Evolutionary conservation across 2,113 vertebrate species (phyloP), one percentile per base, ranked within the genome.

Genomic region (Gymnarchus niloticus): DNA sequence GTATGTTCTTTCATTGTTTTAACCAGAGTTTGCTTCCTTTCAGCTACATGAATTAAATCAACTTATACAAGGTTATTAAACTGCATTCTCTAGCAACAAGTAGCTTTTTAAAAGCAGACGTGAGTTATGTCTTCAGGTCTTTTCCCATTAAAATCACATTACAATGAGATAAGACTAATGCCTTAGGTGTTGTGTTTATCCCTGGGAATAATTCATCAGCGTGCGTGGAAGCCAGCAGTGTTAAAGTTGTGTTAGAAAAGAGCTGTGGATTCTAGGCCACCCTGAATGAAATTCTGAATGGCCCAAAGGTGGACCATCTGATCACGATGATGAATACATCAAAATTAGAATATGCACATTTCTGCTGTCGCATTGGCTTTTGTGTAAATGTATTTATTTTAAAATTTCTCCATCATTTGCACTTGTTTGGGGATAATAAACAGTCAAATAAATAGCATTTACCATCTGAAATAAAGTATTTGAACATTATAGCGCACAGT

Each of bases 91-190:
- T 57, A 44, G 54, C 56, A 57, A 83, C 9, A 56, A 51, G 48
- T 37, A 37, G 49, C 81, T 56, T 37, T 82, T 54, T 21, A 82
- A 82, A 83, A 41, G 33, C 28, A 37, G 56, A 83, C 56, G 23
- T 83, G 82, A 83, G 14, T 83, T 59, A 83, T 83, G 52, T 83
- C 82, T 57, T 37, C 4, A 37, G 33, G 37, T 83, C 82, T 83
- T 59, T 83, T 37, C 56, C 82, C 82, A 83, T 83, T 83, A 56
- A 83, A 83, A 57, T 83, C 82, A 83, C 52, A 57, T 83, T 59
- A 46, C 51, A 54, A 82, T 82, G 49, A 82, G 51, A 54, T 82
- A 82, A 82, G 51, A 54, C 44, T 56, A 51, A 57, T 83, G 33
- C 37, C 59, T 83, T 44, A 41, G 28, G 82, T 23, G 54, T 57